Evolutionary conservation across 2,113 vertebrate genomes (phyloP).

Genomic region (Oncorhynchus masou): DNA sequence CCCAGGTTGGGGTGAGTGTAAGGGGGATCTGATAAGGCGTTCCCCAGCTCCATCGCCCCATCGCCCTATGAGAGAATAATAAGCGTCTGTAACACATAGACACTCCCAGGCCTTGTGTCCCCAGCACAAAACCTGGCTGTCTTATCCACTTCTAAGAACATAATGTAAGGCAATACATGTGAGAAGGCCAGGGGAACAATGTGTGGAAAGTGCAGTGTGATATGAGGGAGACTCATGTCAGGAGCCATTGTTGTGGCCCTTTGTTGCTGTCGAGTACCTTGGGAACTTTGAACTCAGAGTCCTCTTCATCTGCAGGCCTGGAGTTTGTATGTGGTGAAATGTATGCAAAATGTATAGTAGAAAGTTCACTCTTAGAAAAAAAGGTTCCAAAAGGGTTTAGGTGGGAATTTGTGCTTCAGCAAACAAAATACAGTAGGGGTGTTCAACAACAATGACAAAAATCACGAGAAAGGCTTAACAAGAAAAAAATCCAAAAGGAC

Average conservation of each 20-base stretch:
- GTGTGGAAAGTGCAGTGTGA: conserved; percentile 63
- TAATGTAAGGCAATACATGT: conserved; percentile 78
- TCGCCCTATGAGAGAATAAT: conserved; percentile 58
- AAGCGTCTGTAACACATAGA: conserved; percentile 66
- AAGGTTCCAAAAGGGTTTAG: no score
- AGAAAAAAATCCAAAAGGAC: no score
- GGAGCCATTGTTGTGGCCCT: conserved; percentile 62
- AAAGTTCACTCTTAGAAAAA: no score
- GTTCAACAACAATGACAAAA: no score
- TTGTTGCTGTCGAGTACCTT: conserved; percentile 60
- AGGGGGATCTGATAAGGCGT: conserved; percentile 64
- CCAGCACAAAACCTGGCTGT: conserved; percentile 54
- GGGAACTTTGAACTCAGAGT: conserved; percentile 47
- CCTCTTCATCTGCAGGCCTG: conserved; percentile 11
- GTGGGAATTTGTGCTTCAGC: no score
- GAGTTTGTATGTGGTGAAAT: conserved; percentile 20
- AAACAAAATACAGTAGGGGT: no score
- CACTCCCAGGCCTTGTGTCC: conserved; percentile 63
- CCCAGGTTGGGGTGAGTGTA: conserved; percentile 40
- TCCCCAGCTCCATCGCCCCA: conserved; percentile 45
- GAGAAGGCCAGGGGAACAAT: conserved; percentile 69
- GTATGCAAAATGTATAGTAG: no score
- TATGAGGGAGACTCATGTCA: conserved; percentile 68
- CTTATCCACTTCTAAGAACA: conserved; percentile 74
- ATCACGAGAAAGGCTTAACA: no score